Base-by-base conservation (phyloP, 2,113 vertebrate species). In the Oriolus oriolus region DNA sequence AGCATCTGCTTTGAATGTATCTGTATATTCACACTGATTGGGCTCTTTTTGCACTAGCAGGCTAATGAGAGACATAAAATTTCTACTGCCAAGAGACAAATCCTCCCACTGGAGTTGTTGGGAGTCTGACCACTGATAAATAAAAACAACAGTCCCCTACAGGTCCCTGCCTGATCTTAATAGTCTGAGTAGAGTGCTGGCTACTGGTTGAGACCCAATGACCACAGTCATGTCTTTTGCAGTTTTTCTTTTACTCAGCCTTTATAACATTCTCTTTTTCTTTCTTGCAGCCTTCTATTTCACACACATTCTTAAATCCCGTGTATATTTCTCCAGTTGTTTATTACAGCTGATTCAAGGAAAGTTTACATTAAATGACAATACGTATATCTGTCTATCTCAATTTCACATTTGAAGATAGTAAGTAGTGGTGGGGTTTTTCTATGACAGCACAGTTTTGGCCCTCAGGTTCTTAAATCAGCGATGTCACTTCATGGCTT, bases 391-490 rank as follows among this genome's bases (percentile, higher is more conserved):
- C 13, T 71, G 13, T 85, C 52, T 27, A 16, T 63, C 61, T 90
- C 81, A 73, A 27, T 80, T 91, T 69, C 71, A 74, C 63, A 42
- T 78, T 59, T 49, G 81, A 84, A 94, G 54, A 90, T 20, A 47
- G 28, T 75, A 89, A 84, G 83, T 44, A 50, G 13, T 39, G 33
- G 57, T 85, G 71, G 14, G 0, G 4, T 8, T 37, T 77, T 74
- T 63, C 84, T 64, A 54, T 79, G 87, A 71, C 73, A 90, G 52
- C 84, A 56, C 27, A 83, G 54, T 89, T 94, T 82, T 89, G 78
- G 57, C 81, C 88, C 61, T 86, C 79, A 42, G 79, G 91, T 97
- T 85, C 84, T 79, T 87, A 94, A 91, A 94, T 93, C 95, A 95
- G 44, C 19, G 0, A 84, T 89, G 89, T 93, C 82, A 79, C 88